Percentiles rank a stretch among this genome's conserved stretches.
Evolutionary conservation across 2,113 vertebrate species (phyloP).

Genomic region (Tauraco erythrolophus): DNA sequence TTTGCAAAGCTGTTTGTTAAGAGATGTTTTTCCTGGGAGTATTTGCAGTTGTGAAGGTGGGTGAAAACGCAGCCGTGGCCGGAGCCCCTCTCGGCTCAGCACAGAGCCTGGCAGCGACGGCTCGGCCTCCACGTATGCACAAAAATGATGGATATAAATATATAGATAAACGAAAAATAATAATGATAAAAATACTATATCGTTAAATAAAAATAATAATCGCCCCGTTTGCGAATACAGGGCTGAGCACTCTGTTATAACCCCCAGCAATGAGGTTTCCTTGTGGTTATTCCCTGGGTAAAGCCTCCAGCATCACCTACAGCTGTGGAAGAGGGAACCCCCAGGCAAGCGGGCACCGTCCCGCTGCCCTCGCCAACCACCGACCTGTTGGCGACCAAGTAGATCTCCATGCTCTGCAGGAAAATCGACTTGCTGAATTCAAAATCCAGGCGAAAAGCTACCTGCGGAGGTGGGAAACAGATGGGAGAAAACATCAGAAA

Average conservation of each 20-base stretch:
- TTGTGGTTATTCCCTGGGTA: background rate
- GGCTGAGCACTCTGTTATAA: background rate
- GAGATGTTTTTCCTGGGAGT: background rate
- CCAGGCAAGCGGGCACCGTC: background rate
- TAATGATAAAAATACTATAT: too few relatives aligned
- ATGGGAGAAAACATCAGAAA: background rate
- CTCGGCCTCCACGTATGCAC: fast-evolving
- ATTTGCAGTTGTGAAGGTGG: background rate
- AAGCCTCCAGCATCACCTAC: background rate
- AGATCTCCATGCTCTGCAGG: constrained; percentile 82
- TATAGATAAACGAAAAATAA: fast-evolving
- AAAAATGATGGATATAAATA: background rate
- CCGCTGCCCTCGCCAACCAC: fast-evolving
- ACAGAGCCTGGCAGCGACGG: background rate
- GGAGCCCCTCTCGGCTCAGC: background rate
- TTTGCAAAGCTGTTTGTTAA: background rate
- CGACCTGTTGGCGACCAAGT: constrained; percentile 83
- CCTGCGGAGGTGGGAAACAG: constrained; percentile 68
- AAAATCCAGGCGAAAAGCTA: constrained; percentile 91
- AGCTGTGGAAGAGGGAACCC: background rate
- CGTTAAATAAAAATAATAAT: too few relatives aligned
- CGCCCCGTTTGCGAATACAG: background rate
- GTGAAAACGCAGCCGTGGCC: background rate
- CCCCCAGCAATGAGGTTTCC: background rate
- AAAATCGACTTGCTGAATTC: constrained; percentile 88